Conservation (phyloP, 2,888 invertebrate genomes). For the Myopa testacea region DNA sequence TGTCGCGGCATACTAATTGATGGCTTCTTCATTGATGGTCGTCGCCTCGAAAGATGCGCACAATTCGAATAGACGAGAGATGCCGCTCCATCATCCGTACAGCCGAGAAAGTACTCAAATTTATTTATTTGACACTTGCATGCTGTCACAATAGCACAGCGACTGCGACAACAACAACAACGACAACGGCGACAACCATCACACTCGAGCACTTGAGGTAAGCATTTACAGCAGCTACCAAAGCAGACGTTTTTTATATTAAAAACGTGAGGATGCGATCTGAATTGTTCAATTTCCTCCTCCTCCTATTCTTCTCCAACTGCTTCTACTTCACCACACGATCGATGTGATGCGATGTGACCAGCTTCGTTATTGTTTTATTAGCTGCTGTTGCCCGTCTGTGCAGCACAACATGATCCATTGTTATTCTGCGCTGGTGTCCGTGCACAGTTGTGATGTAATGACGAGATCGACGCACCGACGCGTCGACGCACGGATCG, state of each 20-base stretch:
- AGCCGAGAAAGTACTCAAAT: constrained; percentile 23
- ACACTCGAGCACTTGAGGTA: not conserved
- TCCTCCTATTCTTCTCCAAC: constrained; percentile 1
- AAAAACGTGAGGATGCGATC: constrained; percentile 65
- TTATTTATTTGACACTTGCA: not conserved
- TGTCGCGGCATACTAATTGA: constrained; percentile 34
- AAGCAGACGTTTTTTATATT: constrained; percentile 57
- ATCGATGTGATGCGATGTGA: constrained; percentile 42
- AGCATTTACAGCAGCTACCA: constrained; percentile 14
- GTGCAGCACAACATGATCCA: constrained; percentile 13
- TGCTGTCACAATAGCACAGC: not conserved
- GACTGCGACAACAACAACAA: not conserved
- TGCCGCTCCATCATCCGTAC: constrained; percentile 25
- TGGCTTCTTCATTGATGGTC: constrained; percentile 18
- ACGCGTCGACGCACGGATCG: not conserved
- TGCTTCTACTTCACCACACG: constrained; percentile 32
- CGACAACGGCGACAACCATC: not conserved
- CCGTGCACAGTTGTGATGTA: constrained; percentile 18
- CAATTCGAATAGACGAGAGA: not conserved
- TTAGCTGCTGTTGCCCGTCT: not conserved
- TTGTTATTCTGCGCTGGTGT: constrained; percentile 31
- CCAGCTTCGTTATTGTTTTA: constrained; percentile 34
- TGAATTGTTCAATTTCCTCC: constrained; percentile 31
- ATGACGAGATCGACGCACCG: constrained; percentile 20
- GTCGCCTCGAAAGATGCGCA: constrained; percentile 17